These are phyloP conservation scores for Scolopax rusticola DNA, from an alignment of 2,797 vertebrate species.

Conservation along the genomic window DNA sequence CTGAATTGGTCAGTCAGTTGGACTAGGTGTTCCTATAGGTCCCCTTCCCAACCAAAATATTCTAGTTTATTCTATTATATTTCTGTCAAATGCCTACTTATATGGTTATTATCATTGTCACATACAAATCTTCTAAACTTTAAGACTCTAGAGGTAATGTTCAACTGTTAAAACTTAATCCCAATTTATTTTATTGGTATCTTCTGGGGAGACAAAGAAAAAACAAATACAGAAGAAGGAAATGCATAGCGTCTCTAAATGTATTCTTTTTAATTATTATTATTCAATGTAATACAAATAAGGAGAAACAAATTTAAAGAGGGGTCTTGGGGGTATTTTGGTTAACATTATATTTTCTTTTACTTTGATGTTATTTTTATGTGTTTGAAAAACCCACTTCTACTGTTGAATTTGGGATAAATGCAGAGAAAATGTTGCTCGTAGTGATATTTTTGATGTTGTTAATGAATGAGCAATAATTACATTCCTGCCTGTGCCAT, in stretches of 20 bases:
- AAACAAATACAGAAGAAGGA: not conserved
- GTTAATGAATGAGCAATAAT: not conserved
- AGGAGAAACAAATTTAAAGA: not conserved
- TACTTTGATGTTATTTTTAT: not conserved
- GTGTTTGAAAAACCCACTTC: not conserved
- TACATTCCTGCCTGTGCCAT: not conserved
- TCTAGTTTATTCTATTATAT: not conserved
- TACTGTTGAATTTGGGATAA: not conserved
- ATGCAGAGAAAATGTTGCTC: not conserved
- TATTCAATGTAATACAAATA: not conserved
- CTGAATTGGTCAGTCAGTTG: not conserved
- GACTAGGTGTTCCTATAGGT: not conserved
- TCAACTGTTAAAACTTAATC: not conserved
- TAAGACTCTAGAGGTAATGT: not conserved
- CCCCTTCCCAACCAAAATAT: not conserved
- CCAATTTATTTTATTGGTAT: not conserved
- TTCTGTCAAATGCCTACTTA: not conserved
- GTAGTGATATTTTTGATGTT: not conserved
- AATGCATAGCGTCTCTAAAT: not conserved
- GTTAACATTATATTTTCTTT: not conserved
- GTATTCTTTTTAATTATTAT: not conserved
- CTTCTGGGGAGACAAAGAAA: not conserved
- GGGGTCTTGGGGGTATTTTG: not conserved
- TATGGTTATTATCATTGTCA: not conserved
- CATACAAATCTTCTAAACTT: not conserved